These are phyloP conservation scores for Eudyptes chrysolophus DNA, from an alignment of 2,113 vertebrate genomes.

Conservation along the genomic window DNA sequence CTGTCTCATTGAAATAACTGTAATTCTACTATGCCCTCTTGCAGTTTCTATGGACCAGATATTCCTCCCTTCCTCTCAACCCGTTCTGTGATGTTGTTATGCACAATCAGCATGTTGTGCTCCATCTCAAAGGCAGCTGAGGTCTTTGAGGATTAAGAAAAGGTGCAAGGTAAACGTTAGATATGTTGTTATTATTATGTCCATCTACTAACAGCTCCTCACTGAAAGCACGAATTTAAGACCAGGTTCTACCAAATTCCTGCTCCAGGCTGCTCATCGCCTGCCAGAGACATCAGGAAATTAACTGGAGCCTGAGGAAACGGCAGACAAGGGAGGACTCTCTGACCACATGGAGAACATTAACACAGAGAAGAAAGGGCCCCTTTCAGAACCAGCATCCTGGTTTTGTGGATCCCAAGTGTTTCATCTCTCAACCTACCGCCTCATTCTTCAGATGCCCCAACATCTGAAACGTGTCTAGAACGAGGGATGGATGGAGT, in stretches of 20 bases:
- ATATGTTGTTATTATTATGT: not conserved
- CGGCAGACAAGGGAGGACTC: not conserved
- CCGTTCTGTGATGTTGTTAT: not conserved
- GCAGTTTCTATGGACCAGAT: not conserved
- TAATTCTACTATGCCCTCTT: not conserved
- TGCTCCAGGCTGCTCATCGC: not conserved
- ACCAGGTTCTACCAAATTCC: not conserved
- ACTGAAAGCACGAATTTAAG: not conserved
- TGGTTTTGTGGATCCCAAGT: not conserved
- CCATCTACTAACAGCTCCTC: not conserved
- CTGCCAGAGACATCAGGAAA: not conserved
- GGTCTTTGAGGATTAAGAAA: constrained; percentile 4
- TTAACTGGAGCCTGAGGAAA: not conserved
- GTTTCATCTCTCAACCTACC: not conserved
- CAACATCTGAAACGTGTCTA: not conserved
- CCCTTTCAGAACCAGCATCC: not conserved
- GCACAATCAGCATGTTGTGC: not conserved
- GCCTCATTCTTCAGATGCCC: not conserved
- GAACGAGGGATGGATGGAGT: not conserved
- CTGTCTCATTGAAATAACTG: not conserved
- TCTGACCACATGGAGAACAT: not conserved
- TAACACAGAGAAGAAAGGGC: not conserved
- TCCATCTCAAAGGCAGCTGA: not conserved
- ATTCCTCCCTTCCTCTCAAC: not conserved
- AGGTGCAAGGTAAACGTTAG: constrained; percentile 8